phyloP scores from a whole-genome alignment of 2,113 vertebrate species.

The Tetrax tetrax region DNA sequence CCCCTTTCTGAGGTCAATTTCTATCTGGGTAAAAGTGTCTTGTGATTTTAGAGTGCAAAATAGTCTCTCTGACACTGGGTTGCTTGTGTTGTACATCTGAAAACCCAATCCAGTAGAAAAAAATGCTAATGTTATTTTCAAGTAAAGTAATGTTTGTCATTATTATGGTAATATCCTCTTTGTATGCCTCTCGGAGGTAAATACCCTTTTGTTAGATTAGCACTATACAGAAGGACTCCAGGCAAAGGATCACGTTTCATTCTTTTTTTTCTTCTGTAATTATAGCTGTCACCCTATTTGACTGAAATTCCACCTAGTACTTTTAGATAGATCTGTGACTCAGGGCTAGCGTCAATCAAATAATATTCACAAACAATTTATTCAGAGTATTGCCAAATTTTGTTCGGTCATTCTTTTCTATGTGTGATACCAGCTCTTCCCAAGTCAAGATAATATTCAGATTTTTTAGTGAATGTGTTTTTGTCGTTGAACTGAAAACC shows the following conservation, averaged over 20 bases:
- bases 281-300: conserved; percentile 5
- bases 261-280: neutral
- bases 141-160: conserved; percentile 34
- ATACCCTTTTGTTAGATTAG: conserved; percentile 47
- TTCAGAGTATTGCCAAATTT: neutral
- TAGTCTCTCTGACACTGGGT: neutral
- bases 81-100: conserved; percentile 29
- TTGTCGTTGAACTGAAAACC: neutral
- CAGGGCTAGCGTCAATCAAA: neutral
- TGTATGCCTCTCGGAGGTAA: conserved; percentile 28
- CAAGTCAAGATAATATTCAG: neutral
- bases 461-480: neutral
- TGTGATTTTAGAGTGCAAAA: conserved; percentile 4
- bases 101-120: conserved; percentile 28
- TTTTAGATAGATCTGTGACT: neutral
- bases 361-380: neutral
- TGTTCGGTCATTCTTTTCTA: neutral
- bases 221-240: neutral
- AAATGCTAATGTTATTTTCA: conserved; percentile 29
- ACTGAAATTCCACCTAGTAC: neutral
- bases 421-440: neutral
- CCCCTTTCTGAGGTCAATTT: neutral
- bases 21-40: neutral
- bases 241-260: conserved; percentile 16
- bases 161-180: conserved; percentile 46